These are phyloP conservation scores for Hesperia comma DNA, from an alignment of 2,888 invertebrate genomes.

Conservation along the genomic window DNA sequence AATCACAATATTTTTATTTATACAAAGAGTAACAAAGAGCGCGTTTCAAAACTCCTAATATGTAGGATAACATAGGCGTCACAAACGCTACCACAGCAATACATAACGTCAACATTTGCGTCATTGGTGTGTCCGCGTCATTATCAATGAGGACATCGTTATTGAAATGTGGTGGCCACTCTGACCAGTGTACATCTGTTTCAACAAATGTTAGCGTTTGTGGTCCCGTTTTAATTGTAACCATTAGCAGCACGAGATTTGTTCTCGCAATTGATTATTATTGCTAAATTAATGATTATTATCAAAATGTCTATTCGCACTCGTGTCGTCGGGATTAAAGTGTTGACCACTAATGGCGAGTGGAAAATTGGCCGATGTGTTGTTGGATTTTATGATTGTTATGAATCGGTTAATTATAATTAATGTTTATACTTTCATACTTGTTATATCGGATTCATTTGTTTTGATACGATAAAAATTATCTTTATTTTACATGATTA, in stretches of 20 bases:
- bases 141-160: conserved; percentile 9
- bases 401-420: not conserved
- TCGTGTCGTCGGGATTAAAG: conserved; percentile 1
- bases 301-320: conserved; percentile 30
- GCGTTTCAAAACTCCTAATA: no score
- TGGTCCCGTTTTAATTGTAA: conserved; percentile 28
- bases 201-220: conserved; percentile 27
- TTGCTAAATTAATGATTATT: conserved; percentile 29
- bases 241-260: conserved; percentile 16
- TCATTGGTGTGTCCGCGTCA: conserved; percentile 1
- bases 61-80: no score
- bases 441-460: no score
- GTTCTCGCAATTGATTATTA: conserved; percentile 23
- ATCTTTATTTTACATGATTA: no score
- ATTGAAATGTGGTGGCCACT: conserved; percentile 24
- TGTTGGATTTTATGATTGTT: not conserved
- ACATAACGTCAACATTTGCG: not conserved
- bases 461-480: no score
- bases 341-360: conserved; percentile 20
- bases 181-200: conserved; percentile 18
- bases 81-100: no score
- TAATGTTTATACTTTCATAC: no score
- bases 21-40: no score
- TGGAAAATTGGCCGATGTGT: conserved; percentile 1
- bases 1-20: no score